Base-by-base conservation (phyloP, 2,113 vertebrate genomes). In the Psilopsiagon aymara region DNA sequence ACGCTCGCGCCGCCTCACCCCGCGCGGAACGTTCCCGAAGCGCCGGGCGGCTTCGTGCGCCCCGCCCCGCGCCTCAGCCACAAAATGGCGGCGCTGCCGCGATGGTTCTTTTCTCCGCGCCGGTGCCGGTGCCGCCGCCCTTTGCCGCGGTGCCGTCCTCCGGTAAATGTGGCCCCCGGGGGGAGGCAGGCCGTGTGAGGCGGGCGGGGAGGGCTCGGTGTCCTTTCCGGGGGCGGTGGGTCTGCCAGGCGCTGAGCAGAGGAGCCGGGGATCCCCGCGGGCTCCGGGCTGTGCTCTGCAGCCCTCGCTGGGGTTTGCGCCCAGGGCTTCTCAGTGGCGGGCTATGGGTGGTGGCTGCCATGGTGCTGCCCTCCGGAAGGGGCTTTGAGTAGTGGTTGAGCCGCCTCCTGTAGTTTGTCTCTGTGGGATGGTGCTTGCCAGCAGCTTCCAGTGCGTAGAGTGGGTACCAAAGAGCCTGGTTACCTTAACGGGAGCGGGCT, bases 101-200 rank as follows among this genome's bases (percentile, higher is more conserved):
- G 6, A 4, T 0, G 6, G n/a, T 1, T 16, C 47, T 18, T 4
- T 1, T 14, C 18, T 41, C 2, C 3, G n/a, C n/a, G n/a, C n/a
- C n/a, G n/a, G 4, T 5, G 33, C 15, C 13, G 21, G 33, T 3
- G 21, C 10, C 33, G 6, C 20, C 13, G 6, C 13, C 33, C 9
- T n/a, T 6, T n/a, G 14, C 20, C 10, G 6, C 2, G 2, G 19
- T 7, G 4, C 47, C 10, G 7, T 1, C 13, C 2, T 4, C 17
- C 6, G 7, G 69, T 44, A 28, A 33, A 37, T 2, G 7, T 4
- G 2, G 10, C 4, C 43, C 37, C 66, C 6, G 1, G 29, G 55
- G 18, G 17, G 17, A 6, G 19, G 51, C 12, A 4, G 25, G 39
- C n/a, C 18, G 33, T 14, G 27, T 7, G 39, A 31, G 33, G 9